Evolutionary conservation across 1,140 invertebrate species (phyloP).

Genomic region (Danaus melanippus): DNA sequence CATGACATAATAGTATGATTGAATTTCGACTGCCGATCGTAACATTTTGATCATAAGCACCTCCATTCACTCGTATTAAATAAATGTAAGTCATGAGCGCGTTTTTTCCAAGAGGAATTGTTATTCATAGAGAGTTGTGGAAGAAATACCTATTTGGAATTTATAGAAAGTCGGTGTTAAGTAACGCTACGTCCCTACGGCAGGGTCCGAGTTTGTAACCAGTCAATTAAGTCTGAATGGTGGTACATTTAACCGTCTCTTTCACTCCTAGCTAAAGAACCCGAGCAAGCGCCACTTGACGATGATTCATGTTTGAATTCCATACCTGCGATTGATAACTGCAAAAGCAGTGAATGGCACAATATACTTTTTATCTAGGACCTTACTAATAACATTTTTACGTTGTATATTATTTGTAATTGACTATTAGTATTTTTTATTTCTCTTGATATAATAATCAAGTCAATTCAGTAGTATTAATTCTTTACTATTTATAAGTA

Average conservation of each 20-base stretch:
- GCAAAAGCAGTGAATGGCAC: constrained; percentile 55
- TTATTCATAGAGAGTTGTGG: constrained; percentile 46
- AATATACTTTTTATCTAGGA: constrained; percentile 38
- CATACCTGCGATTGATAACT: constrained; percentile 69
- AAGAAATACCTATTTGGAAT: constrained; percentile 50
- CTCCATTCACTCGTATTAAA: constrained; percentile 15
- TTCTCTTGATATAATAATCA: no score
- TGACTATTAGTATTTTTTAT: no score
- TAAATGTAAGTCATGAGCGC: constrained; percentile 21
- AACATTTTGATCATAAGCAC: constrained; percentile 22
- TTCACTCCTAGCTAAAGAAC: constrained; percentile 48
- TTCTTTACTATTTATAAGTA: no score
- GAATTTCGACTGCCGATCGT: constrained; percentile 23
- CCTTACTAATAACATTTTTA: no score
- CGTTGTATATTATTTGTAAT: no score
- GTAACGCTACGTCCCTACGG: constrained; percentile 62
- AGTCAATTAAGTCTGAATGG: constrained; percentile 69
- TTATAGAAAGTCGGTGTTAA: constrained; percentile 65
- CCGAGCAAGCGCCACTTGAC: constrained; percentile 64
- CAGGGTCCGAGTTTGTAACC: constrained; percentile 65
- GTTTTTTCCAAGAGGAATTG: constrained; percentile 43
- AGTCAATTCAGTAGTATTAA: no score
- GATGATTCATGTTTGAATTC: constrained; percentile 68
- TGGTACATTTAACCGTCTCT: constrained; percentile 58
- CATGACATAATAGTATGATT: constrained; percentile 17